Evolutionary conservation across 2,113 vertebrate species (phyloP), one percentile per base, ranked within the genome.

Genomic region (Chaetura pelagica): DNA sequence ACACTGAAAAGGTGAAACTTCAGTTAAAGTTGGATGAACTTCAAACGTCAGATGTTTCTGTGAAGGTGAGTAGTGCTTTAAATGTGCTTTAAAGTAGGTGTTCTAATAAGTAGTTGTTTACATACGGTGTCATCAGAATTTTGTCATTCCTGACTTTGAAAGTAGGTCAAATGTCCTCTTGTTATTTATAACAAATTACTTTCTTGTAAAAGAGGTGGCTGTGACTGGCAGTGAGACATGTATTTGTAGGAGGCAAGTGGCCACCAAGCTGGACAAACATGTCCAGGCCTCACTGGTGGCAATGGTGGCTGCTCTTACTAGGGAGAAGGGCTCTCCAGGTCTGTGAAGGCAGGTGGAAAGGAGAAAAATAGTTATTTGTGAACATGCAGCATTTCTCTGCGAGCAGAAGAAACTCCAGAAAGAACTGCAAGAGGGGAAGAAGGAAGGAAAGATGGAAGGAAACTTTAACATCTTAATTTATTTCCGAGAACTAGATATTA

Each of bases 21-120:
- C 98, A 99, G 91, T 95, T 99, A 90, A 99, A 99, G 82, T 4
- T 99, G 63, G 99, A 99, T 97, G 99, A 99, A n/a, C 98, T 99
- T 73, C 99, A 99, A 95, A 97, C 99, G n/a, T 99, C 99, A 59
- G 99, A 99, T 97, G 98, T 99, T 89, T 99, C 99, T 49, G 98
- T 99, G 81, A 99, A 99, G 98, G 99, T 99, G 74, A 97, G 92
- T 35, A 72, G 21, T 69, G 10, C 23, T 82, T 61, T 15, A 1
- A 34, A 12, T 81, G 15, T 5, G 1, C 21, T 42, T 12, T 42
- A 42, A 42, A 7, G 4, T 30, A 6, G 2, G 2, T 64, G 35
- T 55, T 67, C 11, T 94, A 34, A 22, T 83, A 38, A 86, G 26
- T 59, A 49, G 34, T 66, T 90, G 32, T 76, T 87, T 55, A 32